These are phyloP conservation scores for Corythaixoides concolor DNA, from an alignment of 2,113 vertebrate species.

Conservation along the genomic window DNA sequence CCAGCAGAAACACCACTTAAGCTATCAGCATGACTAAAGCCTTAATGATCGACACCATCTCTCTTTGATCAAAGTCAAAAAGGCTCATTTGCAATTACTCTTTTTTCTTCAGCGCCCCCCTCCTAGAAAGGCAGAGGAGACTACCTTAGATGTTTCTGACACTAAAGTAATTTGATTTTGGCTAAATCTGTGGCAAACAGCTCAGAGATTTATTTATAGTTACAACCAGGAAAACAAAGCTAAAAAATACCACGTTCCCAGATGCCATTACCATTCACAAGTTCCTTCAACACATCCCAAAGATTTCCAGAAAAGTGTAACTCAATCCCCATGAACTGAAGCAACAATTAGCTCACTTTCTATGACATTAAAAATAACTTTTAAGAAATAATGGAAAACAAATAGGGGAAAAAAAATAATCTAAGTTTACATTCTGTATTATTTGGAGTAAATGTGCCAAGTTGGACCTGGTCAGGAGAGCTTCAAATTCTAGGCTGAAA, in stretches of 20 bases:
- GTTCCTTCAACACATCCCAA: neutral
- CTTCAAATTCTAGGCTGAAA: neutral
- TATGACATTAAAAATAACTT: neutral
- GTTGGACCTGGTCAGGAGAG: neutral
- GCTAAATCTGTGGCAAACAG: neutral
- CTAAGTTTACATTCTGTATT: neutral
- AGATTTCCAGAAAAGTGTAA: neutral
- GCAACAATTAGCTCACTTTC: neutral
- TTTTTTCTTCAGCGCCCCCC: neutral
- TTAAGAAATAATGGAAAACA: neutral
- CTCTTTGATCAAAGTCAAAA: neutral
- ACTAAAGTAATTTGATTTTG: neutral
- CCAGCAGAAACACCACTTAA: neutral
- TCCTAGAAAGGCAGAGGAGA: neutral
- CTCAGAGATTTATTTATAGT: neutral
- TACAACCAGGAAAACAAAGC: neutral
- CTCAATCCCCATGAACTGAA: neutral
- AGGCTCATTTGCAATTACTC: neutral
- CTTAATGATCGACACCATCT: neutral
- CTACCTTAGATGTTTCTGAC: neutral
- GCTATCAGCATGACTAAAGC: neutral
- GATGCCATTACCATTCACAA: neutral
- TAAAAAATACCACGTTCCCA: neutral
- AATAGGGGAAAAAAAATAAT: fast-evolving
- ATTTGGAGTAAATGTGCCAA: neutral